Percentiles rank a stretch among this genome's conserved stretches.
phyloP scores from a whole-genome alignment of 2,888 invertebrate species.

The Agapostemon virescens region DNA sequence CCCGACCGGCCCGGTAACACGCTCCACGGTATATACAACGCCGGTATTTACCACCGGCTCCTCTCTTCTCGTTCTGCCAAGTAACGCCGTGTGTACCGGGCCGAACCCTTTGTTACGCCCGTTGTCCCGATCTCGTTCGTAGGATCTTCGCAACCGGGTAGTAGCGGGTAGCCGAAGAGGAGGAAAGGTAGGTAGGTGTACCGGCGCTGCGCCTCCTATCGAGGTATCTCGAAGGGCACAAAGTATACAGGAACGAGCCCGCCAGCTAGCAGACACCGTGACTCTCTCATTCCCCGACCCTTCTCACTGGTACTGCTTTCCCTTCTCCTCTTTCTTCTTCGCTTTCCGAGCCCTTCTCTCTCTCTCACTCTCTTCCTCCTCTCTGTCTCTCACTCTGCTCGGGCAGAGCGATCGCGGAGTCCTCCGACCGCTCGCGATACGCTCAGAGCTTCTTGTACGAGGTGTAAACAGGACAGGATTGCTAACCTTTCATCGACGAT shows the following conservation, averaged over 20 bases:
- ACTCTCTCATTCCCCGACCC: conserved; percentile 51
- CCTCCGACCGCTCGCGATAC: conserved; percentile 22
- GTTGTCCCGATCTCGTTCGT: conserved; percentile 74
- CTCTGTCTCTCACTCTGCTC: neutral
- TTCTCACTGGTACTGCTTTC: conserved; percentile 5
- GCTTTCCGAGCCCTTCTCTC: too few relatives aligned
- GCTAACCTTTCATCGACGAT: conserved; percentile 51
- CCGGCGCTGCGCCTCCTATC: conserved; percentile 65
- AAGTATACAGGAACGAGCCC: conserved; percentile 68
- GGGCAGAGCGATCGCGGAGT: neutral
- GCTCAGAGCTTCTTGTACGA: conserved; percentile 44
- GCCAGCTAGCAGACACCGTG: conserved; percentile 65
- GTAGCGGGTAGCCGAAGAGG: conserved; percentile 46
- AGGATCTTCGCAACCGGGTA: conserved; percentile 71
- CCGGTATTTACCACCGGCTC: conserved; percentile 55
- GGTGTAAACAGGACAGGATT: conserved; percentile 55
- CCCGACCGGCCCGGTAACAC: conserved; percentile 18
- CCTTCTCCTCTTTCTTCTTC: too few relatives aligned
- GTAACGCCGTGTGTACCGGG: conserved; percentile 60
- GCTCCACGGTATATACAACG: conserved; percentile 32
- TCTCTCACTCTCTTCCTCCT: neutral
- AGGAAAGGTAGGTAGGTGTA: conserved; percentile 43
- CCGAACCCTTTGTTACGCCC: conserved; percentile 76
- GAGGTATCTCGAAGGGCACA: conserved; percentile 71
- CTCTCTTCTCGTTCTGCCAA: conserved; percentile 37